Evolutionary conservation across 1,140 invertebrate species (phyloP).

Genomic region (Micrasema minimum): DNA sequence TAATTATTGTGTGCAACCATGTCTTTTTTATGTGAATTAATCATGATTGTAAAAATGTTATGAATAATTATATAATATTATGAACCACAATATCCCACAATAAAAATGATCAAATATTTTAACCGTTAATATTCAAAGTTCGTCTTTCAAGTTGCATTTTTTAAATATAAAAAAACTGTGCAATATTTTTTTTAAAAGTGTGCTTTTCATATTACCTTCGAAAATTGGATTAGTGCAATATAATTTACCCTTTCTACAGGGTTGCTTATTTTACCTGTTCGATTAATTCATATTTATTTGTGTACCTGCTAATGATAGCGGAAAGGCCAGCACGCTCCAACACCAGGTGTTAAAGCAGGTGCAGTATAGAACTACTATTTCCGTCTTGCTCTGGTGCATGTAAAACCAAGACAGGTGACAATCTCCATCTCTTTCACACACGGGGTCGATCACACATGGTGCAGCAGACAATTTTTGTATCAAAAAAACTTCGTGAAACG

Average conservation of each 20-base stretch:
- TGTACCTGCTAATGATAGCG: slow-evolving; percentile 29
- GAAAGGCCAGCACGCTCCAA: slow-evolving; percentile 15
- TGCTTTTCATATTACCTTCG: no score
- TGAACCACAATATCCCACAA: no score
- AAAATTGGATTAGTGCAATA: no score
- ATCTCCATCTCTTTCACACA: slow-evolving; percentile 3
- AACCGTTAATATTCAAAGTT: no score
- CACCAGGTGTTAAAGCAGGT: slow-evolving; percentile 36
- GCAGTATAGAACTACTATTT: slow-evolving; percentile 22
- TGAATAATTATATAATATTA: no score
- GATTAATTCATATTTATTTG: background rate
- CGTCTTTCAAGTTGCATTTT: no score
- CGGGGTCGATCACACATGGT: slow-evolving; percentile 32
- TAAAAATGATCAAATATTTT: no score
- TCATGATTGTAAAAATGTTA: no score
- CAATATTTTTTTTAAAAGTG: no score
- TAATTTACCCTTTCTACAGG: slow-evolving; percentile 5
- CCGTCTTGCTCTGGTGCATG: slow-evolving; percentile 9
- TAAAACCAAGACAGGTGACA: slow-evolving; percentile 21
- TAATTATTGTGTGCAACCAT: no score
- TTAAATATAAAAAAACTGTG: no score
- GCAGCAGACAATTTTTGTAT: background rate
- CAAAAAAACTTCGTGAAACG: background rate
- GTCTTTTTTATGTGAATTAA: no score
- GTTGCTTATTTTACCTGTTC: background rate